Evolutionary conservation across 2,888 invertebrate genomes (phyloP).

Genomic region (Acholoe squamosa): DNA sequence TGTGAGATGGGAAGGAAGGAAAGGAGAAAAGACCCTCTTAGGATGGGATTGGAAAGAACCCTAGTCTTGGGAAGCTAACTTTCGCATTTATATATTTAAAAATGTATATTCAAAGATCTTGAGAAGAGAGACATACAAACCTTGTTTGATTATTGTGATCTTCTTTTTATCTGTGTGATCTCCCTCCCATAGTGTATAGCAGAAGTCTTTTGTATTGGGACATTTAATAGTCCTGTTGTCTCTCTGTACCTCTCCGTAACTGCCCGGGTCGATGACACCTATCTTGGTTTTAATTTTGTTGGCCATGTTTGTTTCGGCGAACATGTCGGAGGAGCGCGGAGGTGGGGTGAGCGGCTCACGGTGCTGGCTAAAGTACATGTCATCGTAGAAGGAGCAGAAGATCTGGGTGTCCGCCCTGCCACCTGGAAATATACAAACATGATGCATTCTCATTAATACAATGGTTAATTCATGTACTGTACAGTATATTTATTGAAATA

Average conservation of each 20-base stretch:
- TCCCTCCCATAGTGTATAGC: slow-evolving; percentile 89
- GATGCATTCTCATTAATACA: background rate
- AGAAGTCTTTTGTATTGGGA: slow-evolving; percentile 85
- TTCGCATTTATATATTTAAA: too few species aligned
- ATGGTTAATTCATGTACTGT: background rate
- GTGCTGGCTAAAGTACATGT: background rate
- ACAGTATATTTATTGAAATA: background rate
- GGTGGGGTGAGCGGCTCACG: background rate
- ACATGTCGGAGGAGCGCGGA: background rate
- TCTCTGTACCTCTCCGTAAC: slow-evolving; percentile 20
- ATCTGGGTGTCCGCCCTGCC: background rate
- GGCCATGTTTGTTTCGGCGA: slow-evolving; percentile 31
- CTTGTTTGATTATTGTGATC: slow-evolving; percentile 88
- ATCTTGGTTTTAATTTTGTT: slow-evolving; percentile 20
- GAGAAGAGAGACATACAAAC: slow-evolving; percentile 82
- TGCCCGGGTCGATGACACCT: slow-evolving; percentile 36
- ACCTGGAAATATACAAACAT: background rate
- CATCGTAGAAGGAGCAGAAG: slow-evolving; percentile 29
- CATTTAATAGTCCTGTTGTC: slow-evolving; percentile 72
- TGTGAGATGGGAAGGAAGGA: too few species aligned
- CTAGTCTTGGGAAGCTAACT: too few species aligned
- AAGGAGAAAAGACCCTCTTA: too few species aligned
- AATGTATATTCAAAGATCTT: too few species aligned
- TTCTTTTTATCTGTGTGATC: slow-evolving; percentile 86
- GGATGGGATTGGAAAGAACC: too few species aligned